These are phyloP conservation scores for Chelonus formosanus DNA, from an alignment of 2,888 invertebrate genomes.

Conservation along the genomic window DNA sequence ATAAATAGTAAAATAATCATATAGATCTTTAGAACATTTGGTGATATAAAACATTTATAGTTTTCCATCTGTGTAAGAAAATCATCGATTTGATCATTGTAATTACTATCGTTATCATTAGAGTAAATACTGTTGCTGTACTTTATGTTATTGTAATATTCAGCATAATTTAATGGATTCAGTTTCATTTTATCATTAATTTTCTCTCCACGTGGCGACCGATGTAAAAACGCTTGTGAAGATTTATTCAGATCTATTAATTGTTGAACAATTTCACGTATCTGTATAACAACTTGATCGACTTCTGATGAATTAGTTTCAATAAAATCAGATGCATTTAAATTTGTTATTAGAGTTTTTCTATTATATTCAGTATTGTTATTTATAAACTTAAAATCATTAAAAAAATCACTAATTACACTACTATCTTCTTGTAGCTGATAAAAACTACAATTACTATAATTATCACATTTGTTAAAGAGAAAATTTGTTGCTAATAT, in stretches of 20 bases:
- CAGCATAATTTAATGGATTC: no score
- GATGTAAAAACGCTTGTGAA: background rate
- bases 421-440: background rate
- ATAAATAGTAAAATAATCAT: slow-evolving; percentile 52
- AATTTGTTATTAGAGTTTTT: slow-evolving; percentile 35
- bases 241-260: slow-evolving; percentile 34
- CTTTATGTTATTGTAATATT: no score
- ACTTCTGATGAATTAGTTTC: slow-evolving; percentile 39
- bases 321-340: slow-evolving; percentile 31
- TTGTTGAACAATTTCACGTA: slow-evolving; percentile 48
- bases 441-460: background rate
- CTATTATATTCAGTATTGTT: no score
- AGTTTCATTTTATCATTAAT: no score
- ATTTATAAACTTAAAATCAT: no score
- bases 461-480: slow-evolving; percentile 45
- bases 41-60: slow-evolving; percentile 50
- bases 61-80: slow-evolving; percentile 33
- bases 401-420: no score
- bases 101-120: background rate
- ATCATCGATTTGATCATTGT: slow-evolving; percentile 15
- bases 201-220: no score
- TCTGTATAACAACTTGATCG: slow-evolving; percentile 47
- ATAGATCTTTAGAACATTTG: slow-evolving; percentile 52
- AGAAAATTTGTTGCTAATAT: slow-evolving; percentile 48
- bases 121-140: no score